Evolutionary conservation across 2,797 vertebrate species (phyloP).

Genomic region (Brachyrhaphis roseni): DNA sequence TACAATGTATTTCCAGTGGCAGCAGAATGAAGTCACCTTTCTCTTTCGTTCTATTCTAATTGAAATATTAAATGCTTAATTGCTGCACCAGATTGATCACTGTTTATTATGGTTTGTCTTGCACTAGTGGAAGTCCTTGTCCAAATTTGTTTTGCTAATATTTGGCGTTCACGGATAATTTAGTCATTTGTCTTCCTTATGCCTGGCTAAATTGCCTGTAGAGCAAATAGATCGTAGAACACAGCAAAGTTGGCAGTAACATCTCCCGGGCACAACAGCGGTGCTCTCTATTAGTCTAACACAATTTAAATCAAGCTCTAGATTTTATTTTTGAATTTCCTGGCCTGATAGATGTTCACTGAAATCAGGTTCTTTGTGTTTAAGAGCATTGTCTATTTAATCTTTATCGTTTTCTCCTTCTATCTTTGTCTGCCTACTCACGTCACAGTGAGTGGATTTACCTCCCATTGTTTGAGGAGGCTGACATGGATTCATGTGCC

Average conservation of each 20-base stretch:
- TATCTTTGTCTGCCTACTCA: constrained; percentile 20
- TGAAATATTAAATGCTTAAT: constrained; percentile 61
- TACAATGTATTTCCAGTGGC: constrained; percentile 6
- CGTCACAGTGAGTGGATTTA: constrained; percentile 53
- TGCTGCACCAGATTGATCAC: constrained; percentile 38
- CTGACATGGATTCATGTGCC: constrained; percentile 63
- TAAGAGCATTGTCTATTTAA: constrained; percentile 17
- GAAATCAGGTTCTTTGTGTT: constrained; percentile 31
- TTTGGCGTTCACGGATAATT: constrained; percentile 72
- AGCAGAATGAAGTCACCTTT: constrained; percentile 26
- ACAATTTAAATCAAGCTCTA: constrained; percentile 44
- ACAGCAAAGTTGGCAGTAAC: constrained; percentile 42
- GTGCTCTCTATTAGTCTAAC: constrained; percentile 47
- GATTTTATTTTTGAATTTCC: constrained; percentile 38
- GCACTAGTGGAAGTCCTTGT: constrained; percentile 48
- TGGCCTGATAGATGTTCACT: constrained; percentile 20
- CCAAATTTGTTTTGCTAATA: constrained; percentile 70
- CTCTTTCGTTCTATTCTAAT: constrained; percentile 51
- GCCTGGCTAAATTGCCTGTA: constrained; percentile 53
- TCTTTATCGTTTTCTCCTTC: constrained; percentile 11
- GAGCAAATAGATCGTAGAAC: constrained; percentile 60
- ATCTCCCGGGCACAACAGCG: constrained; percentile 45
- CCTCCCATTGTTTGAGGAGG: constrained; percentile 55
- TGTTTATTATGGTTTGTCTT: constrained; percentile 50
- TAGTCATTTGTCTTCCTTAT: constrained; percentile 69